Percentiles rank a stretch among this genome's conserved stretches.
Conservation (phyloP, 2,797 vertebrate species). For the Luscinia luscinia region DNA sequence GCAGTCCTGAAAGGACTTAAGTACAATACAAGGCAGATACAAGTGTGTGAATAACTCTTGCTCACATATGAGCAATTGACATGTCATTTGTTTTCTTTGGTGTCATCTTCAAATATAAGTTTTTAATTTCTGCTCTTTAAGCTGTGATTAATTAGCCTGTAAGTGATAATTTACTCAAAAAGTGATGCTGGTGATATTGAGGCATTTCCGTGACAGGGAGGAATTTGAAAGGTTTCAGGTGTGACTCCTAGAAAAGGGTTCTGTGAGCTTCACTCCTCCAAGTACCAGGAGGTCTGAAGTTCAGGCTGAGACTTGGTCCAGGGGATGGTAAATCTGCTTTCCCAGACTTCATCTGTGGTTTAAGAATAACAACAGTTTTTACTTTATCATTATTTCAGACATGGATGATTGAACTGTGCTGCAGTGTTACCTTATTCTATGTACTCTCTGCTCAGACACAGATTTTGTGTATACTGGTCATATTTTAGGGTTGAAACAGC, state of each 20-base stretch:
- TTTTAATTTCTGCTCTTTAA: neutral
- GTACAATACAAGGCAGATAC: neutral
- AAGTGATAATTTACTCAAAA: neutral
- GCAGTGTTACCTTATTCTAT: neutral
- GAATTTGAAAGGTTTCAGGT: neutral
- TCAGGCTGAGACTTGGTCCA: neutral
- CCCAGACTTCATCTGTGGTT: neutral
- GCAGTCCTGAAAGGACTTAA: neutral
- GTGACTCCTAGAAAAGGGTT: neutral
- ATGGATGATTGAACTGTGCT: neutral
- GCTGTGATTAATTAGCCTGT: neutral
- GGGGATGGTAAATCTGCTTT: neutral
- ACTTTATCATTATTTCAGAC: neutral
- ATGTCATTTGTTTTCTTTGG: neutral
- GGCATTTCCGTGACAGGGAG: neutral
- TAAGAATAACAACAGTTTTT: neutral
- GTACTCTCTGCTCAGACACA: neutral
- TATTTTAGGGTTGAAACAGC: neutral
- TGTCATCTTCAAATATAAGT: neutral
- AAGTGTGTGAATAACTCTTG: neutral
- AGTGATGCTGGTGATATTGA: neutral
- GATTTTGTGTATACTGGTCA: neutral
- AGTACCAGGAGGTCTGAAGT: neutral
- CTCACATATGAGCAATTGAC: neutral
- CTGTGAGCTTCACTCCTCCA: neutral